phyloP scores from a whole-genome alignment of 2,888 invertebrate species.

The Diaperis boleti region DNA sequence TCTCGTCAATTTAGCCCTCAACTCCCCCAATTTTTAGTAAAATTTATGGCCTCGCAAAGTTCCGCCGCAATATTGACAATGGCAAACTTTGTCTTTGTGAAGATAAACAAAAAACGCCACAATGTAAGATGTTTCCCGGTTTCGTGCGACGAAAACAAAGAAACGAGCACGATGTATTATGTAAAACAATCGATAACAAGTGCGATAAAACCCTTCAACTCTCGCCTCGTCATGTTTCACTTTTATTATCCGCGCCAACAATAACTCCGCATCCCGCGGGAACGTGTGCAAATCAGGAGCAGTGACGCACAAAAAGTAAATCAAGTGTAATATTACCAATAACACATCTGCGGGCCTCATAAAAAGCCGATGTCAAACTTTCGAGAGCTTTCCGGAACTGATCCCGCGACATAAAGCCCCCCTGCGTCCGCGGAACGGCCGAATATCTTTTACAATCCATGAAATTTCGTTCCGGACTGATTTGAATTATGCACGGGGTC shows the following conservation, averaged over 20 bases:
- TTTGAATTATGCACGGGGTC: background rate
- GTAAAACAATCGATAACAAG: conserved; percentile 42
- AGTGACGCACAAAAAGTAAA: conserved; percentile 46
- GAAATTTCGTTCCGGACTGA: conserved; percentile 1
- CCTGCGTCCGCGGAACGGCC: conserved; percentile 8
- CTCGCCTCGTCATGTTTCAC: conserved; percentile 37
- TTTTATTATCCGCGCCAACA: conserved; percentile 39
- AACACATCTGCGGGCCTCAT: conserved; percentile 47
- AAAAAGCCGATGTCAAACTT: conserved; percentile 40
- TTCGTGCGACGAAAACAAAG: conserved; percentile 39
- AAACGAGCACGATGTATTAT: conserved; percentile 39
- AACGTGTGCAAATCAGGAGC: conserved; percentile 43
- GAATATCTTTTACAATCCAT: conserved; percentile 29
- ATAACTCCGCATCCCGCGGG: conserved; percentile 30
- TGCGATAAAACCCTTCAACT: conserved; percentile 38
- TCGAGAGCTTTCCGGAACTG: conserved; percentile 15
- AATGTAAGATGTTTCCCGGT: conserved; percentile 38
- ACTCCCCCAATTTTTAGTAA: background rate
- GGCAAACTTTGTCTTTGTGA: conserved; percentile 37
- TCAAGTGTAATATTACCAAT: conserved; percentile 50
- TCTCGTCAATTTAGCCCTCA: background rate
- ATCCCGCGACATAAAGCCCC: conserved; percentile 9
- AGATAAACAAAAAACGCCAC: conserved; percentile 38
- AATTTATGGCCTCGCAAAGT: conserved; percentile 8
- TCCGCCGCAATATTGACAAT: conserved; percentile 22